Evolutionary conservation across 1,140 invertebrate species (phyloP).

Genomic region (Platyscapa corneri): DNA sequence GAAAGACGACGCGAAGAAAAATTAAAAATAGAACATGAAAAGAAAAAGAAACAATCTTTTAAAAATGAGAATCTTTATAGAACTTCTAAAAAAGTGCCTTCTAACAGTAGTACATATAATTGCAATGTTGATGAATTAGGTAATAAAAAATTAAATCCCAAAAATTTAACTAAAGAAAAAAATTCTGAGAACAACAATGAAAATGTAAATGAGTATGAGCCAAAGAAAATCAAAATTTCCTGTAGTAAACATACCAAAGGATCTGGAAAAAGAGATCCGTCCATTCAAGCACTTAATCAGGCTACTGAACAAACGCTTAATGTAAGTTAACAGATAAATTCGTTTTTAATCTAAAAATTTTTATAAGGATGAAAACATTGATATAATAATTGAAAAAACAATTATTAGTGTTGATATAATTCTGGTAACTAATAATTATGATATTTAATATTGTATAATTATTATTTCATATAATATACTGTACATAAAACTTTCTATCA

Average conservation of each 20-base stretch:
- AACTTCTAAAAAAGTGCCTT: slow-evolving; percentile 74
- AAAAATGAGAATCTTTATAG: slow-evolving; percentile 59
- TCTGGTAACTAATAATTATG: too few relatives aligned
- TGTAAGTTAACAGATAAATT: slow-evolving; percentile 63
- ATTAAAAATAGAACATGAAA: slow-evolving; percentile 77
- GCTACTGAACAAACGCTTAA: slow-evolving; percentile 89
- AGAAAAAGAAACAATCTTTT: slow-evolving; percentile 67
- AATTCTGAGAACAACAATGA: slow-evolving; percentile 55
- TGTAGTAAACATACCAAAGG: slow-evolving; percentile 67
- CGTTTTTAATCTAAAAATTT: slow-evolving; percentile 14
- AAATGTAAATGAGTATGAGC: slow-evolving; percentile 59
- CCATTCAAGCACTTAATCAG: slow-evolving; percentile 84
- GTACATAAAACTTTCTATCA: too few relatives aligned
- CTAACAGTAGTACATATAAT: slow-evolving; percentile 69
- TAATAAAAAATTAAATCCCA: slow-evolving; percentile 61
- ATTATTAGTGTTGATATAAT: too few relatives aligned
- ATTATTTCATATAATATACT: too few relatives aligned
- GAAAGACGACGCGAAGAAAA: slow-evolving; percentile 80
- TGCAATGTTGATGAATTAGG: slow-evolving; percentile 64
- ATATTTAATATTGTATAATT: too few relatives aligned
- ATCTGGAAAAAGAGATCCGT: slow-evolving; percentile 71
- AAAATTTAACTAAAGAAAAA: slow-evolving; percentile 65
- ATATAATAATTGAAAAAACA: too few relatives aligned
- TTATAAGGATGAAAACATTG: neutral
- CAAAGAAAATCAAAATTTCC: slow-evolving; percentile 66